Evolutionary conservation across 2,888 invertebrate species (phyloP), one percentile per base, ranked within the genome.

Genomic region (Apodemia hepburni): DNA sequence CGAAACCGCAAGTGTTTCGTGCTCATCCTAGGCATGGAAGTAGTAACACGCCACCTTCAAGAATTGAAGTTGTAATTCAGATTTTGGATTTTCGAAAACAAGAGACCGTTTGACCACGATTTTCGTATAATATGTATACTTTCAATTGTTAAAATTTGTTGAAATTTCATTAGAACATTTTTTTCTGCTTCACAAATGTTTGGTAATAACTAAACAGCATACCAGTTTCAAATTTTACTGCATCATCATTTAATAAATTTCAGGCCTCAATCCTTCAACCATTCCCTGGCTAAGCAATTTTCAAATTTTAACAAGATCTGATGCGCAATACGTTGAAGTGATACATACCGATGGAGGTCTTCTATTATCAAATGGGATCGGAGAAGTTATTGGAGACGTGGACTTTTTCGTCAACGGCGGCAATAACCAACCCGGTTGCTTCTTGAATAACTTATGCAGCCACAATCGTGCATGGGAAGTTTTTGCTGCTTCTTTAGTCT

Each of bases 341-440:
- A 82, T 87, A 17, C 86, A 87, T 63, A 86, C 87, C 0, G 85
- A 85, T 51, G 78, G 76, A 1, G 65, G 65, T 33, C 81, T 82
- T 4, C 9, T 74, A 6, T 38, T 70, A 0, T 60, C 74, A 3
- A 76, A 81, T 58, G 98, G 98, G 0, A 94, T 97, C 69, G 93
- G 93, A 22, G 94, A 95, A 70, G 93, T 94, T 0, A 92, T 96
- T 51, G 98, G 97, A 0, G 95, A 97, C 77, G 94, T 96, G 0
- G 98, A 98, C 84, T 97, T 97, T 84, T 98, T 95, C 81, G 96
- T 96, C 0, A 98, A 98, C 73, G 97, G 97, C 0, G 98, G 98
- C 0, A 92, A 93, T 60, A 93, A 93, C 73, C 97, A 90, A 68
- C 89, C 88, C 0, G 89, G 87, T 0, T 88, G 89, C 61, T 11